Percentiles rank a stretch among this genome's conserved stretches.
Conservation (phyloP, 2,113 vertebrate species). For the Artemisiospiza belli region DNA sequence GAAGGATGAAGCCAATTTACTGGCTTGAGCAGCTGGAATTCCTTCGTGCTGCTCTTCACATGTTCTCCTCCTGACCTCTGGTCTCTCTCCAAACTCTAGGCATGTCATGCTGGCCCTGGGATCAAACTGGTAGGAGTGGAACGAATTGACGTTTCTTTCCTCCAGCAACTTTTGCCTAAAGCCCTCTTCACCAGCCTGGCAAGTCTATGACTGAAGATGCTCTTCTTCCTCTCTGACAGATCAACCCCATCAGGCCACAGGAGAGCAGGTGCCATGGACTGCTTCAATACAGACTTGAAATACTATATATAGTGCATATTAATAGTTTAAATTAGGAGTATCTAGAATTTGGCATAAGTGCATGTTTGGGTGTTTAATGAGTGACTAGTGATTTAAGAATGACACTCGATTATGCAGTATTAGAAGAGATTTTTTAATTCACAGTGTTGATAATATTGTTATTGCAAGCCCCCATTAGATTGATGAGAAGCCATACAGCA, state of each 20-base stretch:
- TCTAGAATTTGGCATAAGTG: background rate
- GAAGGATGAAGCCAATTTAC: background rate
- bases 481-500: background rate
- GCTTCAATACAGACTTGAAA: background rate
- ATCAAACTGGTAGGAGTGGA: background rate
- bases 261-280: background rate
- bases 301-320: background rate
- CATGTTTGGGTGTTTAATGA: background rate
- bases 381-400: background rate
- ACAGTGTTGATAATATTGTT: background rate
- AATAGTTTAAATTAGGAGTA: background rate
- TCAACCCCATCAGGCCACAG: background rate
- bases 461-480: background rate
- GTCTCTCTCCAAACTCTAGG: background rate
- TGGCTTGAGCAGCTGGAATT: background rate
- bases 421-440: background rate
- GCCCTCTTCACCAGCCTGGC: background rate
- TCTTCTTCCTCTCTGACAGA: background rate
- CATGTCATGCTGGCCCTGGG: background rate
- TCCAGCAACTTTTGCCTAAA: background rate
- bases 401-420: background rate
- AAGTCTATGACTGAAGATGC: background rate
- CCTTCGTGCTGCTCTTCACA: background rate
- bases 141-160: background rate
- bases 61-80: background rate